Evolutionary conservation across 2,888 invertebrate genomes (phyloP), one percentile per base, ranked within the genome.

Genomic region (Eurois occulta): DNA sequence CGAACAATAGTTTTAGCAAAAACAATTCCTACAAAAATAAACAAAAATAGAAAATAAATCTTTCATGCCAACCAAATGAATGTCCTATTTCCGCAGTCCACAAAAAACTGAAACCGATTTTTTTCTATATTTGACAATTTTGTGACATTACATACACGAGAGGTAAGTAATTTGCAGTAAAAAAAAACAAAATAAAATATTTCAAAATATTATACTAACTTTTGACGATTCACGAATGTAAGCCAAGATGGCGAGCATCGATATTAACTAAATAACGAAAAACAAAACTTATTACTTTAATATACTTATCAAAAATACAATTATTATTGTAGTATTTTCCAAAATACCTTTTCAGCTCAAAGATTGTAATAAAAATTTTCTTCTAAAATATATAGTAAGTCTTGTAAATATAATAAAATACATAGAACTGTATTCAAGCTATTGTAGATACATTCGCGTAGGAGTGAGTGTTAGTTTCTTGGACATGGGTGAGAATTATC

Each of bases 401-500:
- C 38, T 66, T 80, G 72, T 85, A 83, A 48, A 81, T 77, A 78
- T 75, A 28, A 41, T 48, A 43, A 62, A 75, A 52, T 76, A 64
- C 8, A 64, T 52, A 2, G 21, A 52, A 70, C 28, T 60, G 65
- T 86, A 75, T 74, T 69, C 64, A 62, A 86, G 67, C 70, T 81
- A 71, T 46, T 81, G 75, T 83, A 80, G 38, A 74, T 81, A 83
- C 58, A 75, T 76, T 83, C 38, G 76, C 79, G 64, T 62, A 62
- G 35, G 35, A 69, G 35, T 87, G 84, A 75, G 79, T 48, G 77
- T 77, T 85, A 87, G 81, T 75, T 87, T 74, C 72, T 95, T 95
- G 96, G 96, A 96, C 96, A 96, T 96, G 92, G 90, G 95, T 95
- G 96, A 96, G 95, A 96, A 96, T 96, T 96, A 96, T 96, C 96